Percentiles rank a stretch among this genome's conserved stretches.
Conservation (phyloP, 2,888 invertebrate species). For the Allacma fusca region DNA sequence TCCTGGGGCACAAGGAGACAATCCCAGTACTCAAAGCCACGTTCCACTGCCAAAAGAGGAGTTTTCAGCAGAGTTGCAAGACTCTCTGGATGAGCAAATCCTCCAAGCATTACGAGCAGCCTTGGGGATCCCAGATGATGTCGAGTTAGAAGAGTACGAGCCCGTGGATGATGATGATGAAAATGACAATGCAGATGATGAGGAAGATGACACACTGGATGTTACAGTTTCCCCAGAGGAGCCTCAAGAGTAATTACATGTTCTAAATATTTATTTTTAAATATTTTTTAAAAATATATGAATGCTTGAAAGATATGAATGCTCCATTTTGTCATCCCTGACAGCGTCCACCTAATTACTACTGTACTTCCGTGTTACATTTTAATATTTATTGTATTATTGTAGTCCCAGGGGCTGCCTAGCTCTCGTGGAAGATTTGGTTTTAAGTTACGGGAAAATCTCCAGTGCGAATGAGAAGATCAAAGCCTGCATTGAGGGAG, state of each 20-base stretch:
- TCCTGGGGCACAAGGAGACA: no score
- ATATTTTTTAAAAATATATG: no score
- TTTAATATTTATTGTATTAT: no score
- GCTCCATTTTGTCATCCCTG: no score
- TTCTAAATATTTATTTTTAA: background rate
- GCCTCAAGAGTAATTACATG: background rate
- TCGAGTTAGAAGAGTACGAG: slow-evolving; percentile 24
- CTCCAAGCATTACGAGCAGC: slow-evolving; percentile 10
- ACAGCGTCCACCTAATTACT: no score
- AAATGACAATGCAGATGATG: slow-evolving; percentile 29
- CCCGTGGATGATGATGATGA: slow-evolving; percentile 31
- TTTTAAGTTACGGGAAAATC: slow-evolving; percentile 34
- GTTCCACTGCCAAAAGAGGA: background rate
- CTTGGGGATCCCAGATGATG: slow-evolving; percentile 10
- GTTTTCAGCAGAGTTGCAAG: background rate
- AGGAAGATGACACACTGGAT: slow-evolving; percentile 9
- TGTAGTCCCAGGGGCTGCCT: slow-evolving; percentile 15
- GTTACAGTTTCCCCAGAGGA: background rate
- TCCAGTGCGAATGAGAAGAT: slow-evolving; percentile 20
- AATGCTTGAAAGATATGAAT: no score
- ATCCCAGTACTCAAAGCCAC: background rate
- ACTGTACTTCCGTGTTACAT: no score
- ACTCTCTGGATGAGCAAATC: background rate
- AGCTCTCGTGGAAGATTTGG: slow-evolving; percentile 17
- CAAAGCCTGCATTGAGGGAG: slow-evolving; percentile 12